Evolutionary conservation across 2,113 vertebrate species (phyloP).

Genomic region (Anseranas semipalmata): DNA sequence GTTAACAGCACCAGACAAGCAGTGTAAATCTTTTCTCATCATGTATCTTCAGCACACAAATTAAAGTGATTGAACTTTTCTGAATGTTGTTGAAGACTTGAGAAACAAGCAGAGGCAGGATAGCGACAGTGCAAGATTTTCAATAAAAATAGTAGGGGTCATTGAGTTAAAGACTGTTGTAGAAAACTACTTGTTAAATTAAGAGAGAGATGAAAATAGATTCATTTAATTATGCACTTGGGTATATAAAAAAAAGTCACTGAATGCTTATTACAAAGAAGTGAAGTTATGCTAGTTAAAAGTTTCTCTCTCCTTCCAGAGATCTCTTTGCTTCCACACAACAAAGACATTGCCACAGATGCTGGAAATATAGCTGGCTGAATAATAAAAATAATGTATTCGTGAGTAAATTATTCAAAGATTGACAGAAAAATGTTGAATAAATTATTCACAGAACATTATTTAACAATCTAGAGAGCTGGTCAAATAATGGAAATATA

Average conservation of each 20-base stretch:
- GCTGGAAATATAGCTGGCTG: conserved; percentile 17
- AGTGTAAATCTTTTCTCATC: conserved; percentile 9
- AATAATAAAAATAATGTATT: conserved; percentile 63
- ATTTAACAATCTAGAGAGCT: conserved; percentile 54
- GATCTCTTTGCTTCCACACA: conserved; percentile 1
- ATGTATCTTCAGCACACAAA: neutral
- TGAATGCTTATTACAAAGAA: conserved; percentile 1
- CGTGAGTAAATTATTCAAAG: conserved; percentile 57
- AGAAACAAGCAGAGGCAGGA: neutral
- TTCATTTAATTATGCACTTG: conserved; percentile 25
- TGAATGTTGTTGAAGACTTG: neutral
- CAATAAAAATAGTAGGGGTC: neutral
- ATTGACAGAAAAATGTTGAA: conserved; percentile 62
- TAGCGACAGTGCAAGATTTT: neutral
- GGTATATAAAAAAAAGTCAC: conserved; percentile 6
- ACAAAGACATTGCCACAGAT: conserved; percentile 18
- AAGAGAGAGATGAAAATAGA: neutral
- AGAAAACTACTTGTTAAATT: neutral
- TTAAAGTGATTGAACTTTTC: neutral
- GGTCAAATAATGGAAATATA: conserved; percentile 64
- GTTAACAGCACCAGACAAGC: neutral
- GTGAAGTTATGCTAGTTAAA: neutral
- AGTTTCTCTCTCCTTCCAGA: conserved; percentile 44
- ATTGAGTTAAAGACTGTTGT: neutral
- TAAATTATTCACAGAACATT: conserved; percentile 65